Evolutionary conservation across 1,140 invertebrate species (phyloP).

Genomic region (Hydropsyche tenuis): DNA sequence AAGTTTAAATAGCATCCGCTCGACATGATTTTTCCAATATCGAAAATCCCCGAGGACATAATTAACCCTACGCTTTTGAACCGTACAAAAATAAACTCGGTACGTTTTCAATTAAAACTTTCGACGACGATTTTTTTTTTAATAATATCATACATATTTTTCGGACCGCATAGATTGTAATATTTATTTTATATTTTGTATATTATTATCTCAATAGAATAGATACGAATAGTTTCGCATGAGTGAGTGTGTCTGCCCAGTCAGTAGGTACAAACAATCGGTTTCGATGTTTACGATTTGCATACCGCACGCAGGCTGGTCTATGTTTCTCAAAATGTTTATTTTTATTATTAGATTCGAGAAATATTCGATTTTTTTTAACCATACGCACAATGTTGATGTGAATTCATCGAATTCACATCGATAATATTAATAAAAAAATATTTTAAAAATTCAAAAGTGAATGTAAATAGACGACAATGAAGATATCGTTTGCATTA

Average conservation of each 20-base stretch:
- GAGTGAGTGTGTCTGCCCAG: constrained; percentile 5
- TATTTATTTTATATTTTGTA: neutral
- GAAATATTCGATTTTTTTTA: too few relatives aligned
- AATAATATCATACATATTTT: neutral
- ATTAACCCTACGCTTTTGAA: neutral
- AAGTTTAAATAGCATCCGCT: too few relatives aligned
- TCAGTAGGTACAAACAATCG: constrained; percentile 20
- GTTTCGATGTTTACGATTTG: constrained; percentile 19
- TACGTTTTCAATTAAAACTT: constrained; percentile 19
- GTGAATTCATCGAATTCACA: too few relatives aligned
- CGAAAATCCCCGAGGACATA: too few relatives aligned
- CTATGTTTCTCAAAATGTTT: neutral
- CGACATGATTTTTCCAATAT: too few relatives aligned
- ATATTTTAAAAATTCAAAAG: too few relatives aligned
- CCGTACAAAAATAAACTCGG: neutral
- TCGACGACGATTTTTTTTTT: neutral
- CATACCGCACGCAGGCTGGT: constrained; percentile 9
- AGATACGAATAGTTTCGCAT: neutral
- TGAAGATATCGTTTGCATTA: too few relatives aligned
- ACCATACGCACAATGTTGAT: too few relatives aligned
- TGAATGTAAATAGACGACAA: too few relatives aligned
- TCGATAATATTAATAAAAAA: too few relatives aligned
- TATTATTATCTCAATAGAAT: neutral
- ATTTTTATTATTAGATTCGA: too few relatives aligned
- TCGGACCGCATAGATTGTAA: too few relatives aligned